Percentiles rank a stretch among this genome's conserved stretches.
phyloP scores from a whole-genome alignment of 1,140 invertebrate species.

The Plutomurus gul region DNA sequence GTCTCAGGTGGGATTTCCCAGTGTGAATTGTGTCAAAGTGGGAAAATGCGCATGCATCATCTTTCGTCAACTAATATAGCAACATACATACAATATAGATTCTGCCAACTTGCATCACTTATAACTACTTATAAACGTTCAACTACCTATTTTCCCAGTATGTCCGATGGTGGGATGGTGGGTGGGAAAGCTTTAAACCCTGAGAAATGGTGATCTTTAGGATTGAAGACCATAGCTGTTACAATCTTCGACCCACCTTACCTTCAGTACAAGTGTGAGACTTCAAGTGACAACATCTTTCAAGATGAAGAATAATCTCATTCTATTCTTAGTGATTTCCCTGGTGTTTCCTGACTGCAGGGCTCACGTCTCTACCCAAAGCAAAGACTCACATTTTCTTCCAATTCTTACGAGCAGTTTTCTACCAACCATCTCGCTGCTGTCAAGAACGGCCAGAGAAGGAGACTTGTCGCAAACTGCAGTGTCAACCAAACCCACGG shows the following conservation, averaged over 20 bases:
- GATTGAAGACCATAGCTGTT: too few relatives aligned
- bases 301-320: background rate
- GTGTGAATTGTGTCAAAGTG: too few relatives aligned
- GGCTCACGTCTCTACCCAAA: background rate
- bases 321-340: background rate
- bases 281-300: slow-evolving; percentile 1
- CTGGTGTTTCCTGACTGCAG: background rate
- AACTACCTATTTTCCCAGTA: too few relatives aligned
- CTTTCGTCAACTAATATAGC: too few relatives aligned
- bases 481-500: background rate
- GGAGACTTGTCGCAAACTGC: background rate
- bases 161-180: too few relatives aligned
- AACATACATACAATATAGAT: too few relatives aligned
- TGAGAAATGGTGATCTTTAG: too few relatives aligned
- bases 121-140: too few relatives aligned
- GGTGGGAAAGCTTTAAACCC: too few relatives aligned
- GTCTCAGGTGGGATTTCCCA: too few relatives aligned
- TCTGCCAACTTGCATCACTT: too few relatives aligned
- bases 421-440: background rate
- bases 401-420: background rate
- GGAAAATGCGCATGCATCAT: too few relatives aligned
- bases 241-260: background rate
- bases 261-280: background rate
- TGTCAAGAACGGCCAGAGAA: background rate
- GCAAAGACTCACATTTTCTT: background rate